phyloP scores from a whole-genome alignment of 53 echinoderm and acorn worm genomes.

The Holothuria leucospilota region DNA sequence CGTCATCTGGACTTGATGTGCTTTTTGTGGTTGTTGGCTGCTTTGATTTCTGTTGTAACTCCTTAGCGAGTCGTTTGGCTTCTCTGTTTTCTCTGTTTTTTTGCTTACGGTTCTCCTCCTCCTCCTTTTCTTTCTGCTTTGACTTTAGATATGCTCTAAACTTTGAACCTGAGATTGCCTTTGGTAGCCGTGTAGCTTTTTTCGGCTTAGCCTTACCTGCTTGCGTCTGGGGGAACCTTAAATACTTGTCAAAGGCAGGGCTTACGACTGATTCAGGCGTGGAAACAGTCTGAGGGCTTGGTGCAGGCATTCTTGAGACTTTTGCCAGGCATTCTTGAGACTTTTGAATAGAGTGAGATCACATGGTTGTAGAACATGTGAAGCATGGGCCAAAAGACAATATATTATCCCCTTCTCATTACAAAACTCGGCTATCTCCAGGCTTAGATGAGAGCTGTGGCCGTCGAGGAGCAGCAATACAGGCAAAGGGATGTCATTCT shows the following conservation, averaged over 20 bases:
- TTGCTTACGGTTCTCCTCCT: background rate
- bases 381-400: conserved; percentile 60
- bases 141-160: background rate
- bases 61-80: background rate
- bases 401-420: conserved; percentile 43
- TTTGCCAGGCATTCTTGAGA: conserved; percentile 55
- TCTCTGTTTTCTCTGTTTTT: background rate
- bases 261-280: background rate
- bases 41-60: background rate
- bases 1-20: background rate
- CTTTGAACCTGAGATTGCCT: background rate
- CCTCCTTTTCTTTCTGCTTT: background rate
- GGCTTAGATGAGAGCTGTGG: conserved; percentile 54
- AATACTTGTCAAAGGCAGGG: background rate
- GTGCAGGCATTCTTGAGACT: conserved; percentile 38
- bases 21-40: background rate
- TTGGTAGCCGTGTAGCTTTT: background rate
- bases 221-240: background rate
- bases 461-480: conserved; percentile 65
- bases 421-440: conserved; percentile 58
- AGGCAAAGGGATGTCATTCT: conserved; percentile 13
- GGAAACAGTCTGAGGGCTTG: conserved; percentile 63
- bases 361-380: conserved; percentile 67
- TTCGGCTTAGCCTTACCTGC: background rate
- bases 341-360: conserved; percentile 61